A percentile compares a stretch with the other conserved stretches of the same genome.
phyloP scores from a whole-genome alignment of 2,888 invertebrate species.

The Ectemnius continuus region DNA sequence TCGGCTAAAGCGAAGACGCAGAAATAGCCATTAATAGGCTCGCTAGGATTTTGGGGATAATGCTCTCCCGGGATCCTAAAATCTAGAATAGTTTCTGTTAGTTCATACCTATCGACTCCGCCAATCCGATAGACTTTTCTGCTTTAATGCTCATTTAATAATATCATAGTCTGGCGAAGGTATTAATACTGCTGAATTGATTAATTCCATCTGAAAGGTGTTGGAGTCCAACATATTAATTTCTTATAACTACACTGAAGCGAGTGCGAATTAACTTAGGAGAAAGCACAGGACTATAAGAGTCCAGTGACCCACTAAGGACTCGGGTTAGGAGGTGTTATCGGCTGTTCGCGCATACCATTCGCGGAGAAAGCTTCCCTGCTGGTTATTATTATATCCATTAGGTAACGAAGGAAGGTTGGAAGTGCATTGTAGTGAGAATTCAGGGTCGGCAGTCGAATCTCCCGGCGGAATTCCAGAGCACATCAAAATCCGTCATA shows the following conservation, averaged over 20 bases:
- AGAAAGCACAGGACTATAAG: background rate
- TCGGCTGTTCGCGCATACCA: constrained; percentile 12
- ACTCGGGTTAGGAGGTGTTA: constrained; percentile 7
- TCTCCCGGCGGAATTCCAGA: constrained; percentile 34
- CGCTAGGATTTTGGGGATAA: background rate
- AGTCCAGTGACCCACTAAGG: background rate
- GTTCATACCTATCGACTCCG: too few species aligned
- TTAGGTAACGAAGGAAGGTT: constrained; percentile 23
- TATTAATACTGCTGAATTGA: too few species aligned
- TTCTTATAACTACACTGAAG: too few species aligned
- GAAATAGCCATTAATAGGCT: constrained; percentile 3
- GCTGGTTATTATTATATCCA: constrained; percentile 52
- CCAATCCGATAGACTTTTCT: too few species aligned
- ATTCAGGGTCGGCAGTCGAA: constrained; percentile 10
- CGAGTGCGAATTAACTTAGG: too few species aligned
- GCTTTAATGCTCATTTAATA: too few species aligned
- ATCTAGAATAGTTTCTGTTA: background rate
- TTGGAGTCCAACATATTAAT: too few species aligned
- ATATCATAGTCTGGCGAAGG: too few species aligned
- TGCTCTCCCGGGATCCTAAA: background rate
- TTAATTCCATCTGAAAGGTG: too few species aligned
- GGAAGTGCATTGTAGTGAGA: too few species aligned
- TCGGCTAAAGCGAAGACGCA: constrained; percentile 9
- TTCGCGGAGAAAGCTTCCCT: constrained; percentile 25
- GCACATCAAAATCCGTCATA: constrained; percentile 67